Evolutionary conservation across 92 coral and sea anemone species (phyloP).

Genomic region (Bergia puertoricense): DNA sequence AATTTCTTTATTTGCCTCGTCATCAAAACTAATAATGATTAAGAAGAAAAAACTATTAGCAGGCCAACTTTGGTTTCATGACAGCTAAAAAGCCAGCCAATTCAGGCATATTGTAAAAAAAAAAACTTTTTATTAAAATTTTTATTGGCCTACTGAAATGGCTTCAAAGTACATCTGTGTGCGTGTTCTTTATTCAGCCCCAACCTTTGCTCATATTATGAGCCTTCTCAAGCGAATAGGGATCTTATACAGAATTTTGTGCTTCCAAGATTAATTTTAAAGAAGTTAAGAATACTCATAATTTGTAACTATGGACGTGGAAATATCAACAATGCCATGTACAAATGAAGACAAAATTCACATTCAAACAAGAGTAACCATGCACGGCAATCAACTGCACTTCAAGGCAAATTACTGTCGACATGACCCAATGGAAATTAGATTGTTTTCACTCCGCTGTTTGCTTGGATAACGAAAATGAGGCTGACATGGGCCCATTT

Average conservation of each 20-base stretch:
- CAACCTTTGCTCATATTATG: constrained; percentile 30
- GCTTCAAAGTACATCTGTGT: constrained; percentile 31
- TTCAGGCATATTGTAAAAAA: constrained; percentile 24
- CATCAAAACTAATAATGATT: too few relatives aligned
- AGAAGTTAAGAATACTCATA: constrained; percentile 24
- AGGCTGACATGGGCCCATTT: constrained; percentile 37
- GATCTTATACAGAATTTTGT: constrained; percentile 24
- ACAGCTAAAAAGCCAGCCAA: constrained; percentile 17
- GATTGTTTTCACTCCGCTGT: constrained; percentile 21
- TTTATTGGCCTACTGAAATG: constrained; percentile 28
- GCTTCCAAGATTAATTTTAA: constrained; percentile 32
- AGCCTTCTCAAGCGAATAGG: constrained; percentile 23
- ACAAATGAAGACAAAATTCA: constrained; percentile 32
- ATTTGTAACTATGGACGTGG: constrained; percentile 34
- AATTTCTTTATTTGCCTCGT: too few relatives aligned
- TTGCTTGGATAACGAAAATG: constrained; percentile 34
- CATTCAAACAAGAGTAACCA: constrained; percentile 29
- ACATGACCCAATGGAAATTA: constrained; percentile 34
- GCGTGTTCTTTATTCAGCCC: constrained; percentile 29
- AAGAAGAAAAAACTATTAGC: too few relatives aligned
- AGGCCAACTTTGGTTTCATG: too few relatives aligned
- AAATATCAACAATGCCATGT: constrained; percentile 38
- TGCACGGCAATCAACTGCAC: constrained; percentile 17
- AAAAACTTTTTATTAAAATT: constrained; percentile 12
- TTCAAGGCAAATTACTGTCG: constrained; percentile 27